Evolutionary conservation across 2,113 vertebrate species (phyloP).

Genomic region (Zosterops hypoxanthus): DNA sequence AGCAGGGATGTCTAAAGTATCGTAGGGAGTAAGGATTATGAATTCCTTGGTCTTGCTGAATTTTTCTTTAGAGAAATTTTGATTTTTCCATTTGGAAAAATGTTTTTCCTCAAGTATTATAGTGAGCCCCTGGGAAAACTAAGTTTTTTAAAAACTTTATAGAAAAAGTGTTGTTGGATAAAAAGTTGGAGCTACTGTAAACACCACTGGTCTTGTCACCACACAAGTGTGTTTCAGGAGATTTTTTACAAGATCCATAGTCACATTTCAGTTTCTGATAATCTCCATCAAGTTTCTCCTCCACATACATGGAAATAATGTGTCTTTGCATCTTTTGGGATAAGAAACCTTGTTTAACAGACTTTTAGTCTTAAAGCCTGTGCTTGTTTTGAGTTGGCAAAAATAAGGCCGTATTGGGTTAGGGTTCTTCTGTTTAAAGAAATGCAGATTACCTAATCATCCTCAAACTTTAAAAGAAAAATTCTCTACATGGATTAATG

Average conservation of each 20-base stretch:
- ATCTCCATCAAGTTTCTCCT: background rate
- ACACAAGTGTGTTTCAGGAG: rapidly evolving
- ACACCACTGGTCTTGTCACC: background rate
- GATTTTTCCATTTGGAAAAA: background rate
- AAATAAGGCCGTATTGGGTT: background rate
- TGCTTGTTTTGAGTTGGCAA: background rate
- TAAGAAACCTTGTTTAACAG: background rate
- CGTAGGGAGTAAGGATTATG: background rate
- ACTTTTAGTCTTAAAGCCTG: background rate
- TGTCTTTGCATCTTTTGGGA: rapidly evolving
- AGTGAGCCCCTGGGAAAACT: background rate
- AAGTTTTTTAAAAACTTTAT: background rate
- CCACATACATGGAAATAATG: background rate
- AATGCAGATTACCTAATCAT: background rate
- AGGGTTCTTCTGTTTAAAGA: background rate
- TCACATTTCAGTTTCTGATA: background rate
- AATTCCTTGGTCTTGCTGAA: background rate
- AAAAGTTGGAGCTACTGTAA: background rate
- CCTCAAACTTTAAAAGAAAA: background rate
- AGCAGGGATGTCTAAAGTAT: background rate
- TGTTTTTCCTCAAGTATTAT: background rate
- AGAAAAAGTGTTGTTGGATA: background rate
- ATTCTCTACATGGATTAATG: background rate
- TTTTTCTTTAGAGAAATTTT: background rate
- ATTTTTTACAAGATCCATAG: background rate